Evolutionary conservation across 2,888 invertebrate genomes (phyloP), one percentile per base, ranked within the genome.

Genomic region (Mythimna albipuncta): DNA sequence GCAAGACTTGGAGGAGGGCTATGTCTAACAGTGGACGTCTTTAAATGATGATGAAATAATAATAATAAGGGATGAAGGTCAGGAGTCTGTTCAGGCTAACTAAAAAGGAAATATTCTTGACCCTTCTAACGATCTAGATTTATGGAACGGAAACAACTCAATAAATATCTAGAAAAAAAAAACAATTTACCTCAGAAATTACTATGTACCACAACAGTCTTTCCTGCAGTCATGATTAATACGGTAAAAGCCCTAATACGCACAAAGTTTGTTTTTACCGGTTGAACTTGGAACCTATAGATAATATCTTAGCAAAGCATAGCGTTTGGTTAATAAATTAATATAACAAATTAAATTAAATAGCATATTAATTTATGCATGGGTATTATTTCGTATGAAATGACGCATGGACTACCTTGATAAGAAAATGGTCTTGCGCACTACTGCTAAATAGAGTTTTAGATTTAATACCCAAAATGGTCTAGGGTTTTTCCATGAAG

Each of bases 181-280:
- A 10, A n/a, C 21, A 11, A n/a, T 26, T 54, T 47, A 38, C 26
- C 16, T 38, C 32, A 32, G 19, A 32, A 2, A 50, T 13, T 26
- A 57, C 32, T 19, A 7, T 41, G 13, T 47, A 38, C n/a, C 2
- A 32, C 5, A 11, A 4, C 21, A 1, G 38, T 57, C 74, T 13
- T 41, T 50, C 21, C 32, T 7, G 16, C 41, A 21, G 16, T 47
- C 2, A 9, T 35, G 13, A 10, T 10, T 50, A 0, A 1, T 32
- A 16, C 13, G 11, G 57, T 32, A 74, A 74, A 75, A 68, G 32
- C 32, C 76, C 59, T 54, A n/a, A 26, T 21, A 74, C 76, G 47
- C 26, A 76, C 13, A 9, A 7, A 7, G 2, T 2, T 9, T 11
- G 52, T 10, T 32, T 74, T 76, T 68, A 54, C 69, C 74, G 13